These are phyloP conservation scores for Albula goreensis DNA, from an alignment of 2,113 vertebrate genomes.

Conservation along the genomic window DNA sequence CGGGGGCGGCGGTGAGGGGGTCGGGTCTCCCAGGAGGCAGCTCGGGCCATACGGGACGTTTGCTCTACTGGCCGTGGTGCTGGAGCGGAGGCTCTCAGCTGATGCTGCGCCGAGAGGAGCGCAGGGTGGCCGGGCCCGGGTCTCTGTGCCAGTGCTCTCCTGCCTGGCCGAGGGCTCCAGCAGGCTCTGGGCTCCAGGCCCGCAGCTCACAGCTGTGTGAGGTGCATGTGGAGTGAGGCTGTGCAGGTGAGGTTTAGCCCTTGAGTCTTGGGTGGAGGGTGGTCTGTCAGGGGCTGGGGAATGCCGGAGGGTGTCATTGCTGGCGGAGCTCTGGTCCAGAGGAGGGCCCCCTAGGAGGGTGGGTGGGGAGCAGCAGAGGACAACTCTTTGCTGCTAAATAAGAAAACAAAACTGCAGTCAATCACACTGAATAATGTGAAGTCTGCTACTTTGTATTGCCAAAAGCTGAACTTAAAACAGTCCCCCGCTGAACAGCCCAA, in stretches of 20 bases:
- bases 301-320: conserved; percentile 34
- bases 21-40: background rate
- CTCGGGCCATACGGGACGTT: background rate
- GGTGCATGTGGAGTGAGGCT: conserved; percentile 35
- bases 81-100: background rate
- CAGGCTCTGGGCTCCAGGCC: background rate
- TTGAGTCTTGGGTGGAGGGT: conserved; percentile 36
- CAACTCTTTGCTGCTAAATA: conserved; percentile 31
- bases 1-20: conserved; percentile 18
- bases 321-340: conserved; percentile 42
- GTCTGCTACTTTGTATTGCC: too few species aligned
- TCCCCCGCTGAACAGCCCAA: too few species aligned
- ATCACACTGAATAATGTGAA: background rate
- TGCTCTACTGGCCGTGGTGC: background rate
- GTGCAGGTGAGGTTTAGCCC: conserved; percentile 45
- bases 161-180: background rate
- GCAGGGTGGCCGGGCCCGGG: background rate
- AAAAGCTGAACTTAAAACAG: too few species aligned
- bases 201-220: conserved; percentile 27
- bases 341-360: conserved; percentile 36
- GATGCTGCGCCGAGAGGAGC: background rate
- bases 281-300: conserved; percentile 13
- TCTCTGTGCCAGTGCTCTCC: background rate
- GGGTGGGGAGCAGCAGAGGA: conserved; percentile 19
- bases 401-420: background rate